Evolutionary conservation across 2,797 vertebrate genomes (phyloP), one percentile per base, ranked within the genome.

Genomic region (Amblyopsis hoosieri): DNA sequence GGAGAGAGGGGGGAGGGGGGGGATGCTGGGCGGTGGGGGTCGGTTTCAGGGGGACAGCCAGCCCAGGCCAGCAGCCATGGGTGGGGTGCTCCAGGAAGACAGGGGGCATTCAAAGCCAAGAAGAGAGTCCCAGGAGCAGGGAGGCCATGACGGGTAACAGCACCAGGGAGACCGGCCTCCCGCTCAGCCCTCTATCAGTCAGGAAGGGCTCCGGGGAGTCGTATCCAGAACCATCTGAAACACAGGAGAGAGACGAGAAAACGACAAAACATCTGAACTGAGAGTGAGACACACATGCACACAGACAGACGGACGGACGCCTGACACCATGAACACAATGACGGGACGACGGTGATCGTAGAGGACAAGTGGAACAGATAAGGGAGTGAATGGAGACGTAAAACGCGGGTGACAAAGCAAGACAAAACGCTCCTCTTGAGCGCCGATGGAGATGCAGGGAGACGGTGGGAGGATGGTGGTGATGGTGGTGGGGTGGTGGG

Each of bases 141-240:
- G 78, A 80, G 67, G 78, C 79, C 67, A 87, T 74, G 59, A 60
- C 63, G 45, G 74, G 76, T 65, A 83, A 74, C 69, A 75, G 78
- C 66, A 66, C 56, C 59, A 68, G 3, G 63, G 69, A 60, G 74
- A 77, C 74, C 51, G 89, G 85, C 64, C 78, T 88, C 75, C 74
- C 92, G 54, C 80, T 71, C 0, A 91, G 94, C 87, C 94, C 94
- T 76, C 94, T 95, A 79, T 95, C 97, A 82, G 96, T 98, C 91
- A 98, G 95, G 86, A 98, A 97, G 15, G 96, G 96, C 89, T 99
- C 97, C 0, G 97, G 96, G 71, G 95, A 96, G 74, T 98, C 96
- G 1, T 97, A 98, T 67, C 96, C 94, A 45, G 95, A 97, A 77
- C 97, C 95, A 71, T 98, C 97, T 99, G 88, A 12, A 81, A 83